Base-by-base conservation (phyloP, 2,113 vertebrate genomes). In the Gasterosteus aculeatus region DNA sequence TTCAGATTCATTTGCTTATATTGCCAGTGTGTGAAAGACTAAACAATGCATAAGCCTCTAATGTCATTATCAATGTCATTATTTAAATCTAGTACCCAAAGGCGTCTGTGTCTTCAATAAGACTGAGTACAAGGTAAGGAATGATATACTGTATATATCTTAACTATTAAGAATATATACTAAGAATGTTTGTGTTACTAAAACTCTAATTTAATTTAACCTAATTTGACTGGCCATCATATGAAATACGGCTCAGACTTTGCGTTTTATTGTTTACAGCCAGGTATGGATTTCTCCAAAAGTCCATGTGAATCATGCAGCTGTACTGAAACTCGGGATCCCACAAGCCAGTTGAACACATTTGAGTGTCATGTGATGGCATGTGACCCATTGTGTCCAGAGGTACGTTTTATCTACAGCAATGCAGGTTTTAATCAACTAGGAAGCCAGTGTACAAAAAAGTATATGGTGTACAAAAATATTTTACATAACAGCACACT, bases 81-180 rank as follows among this genome's bases (percentile, higher is more conserved):
- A 47, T 53, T 80, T 81, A 64, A 19, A 47, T 86, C 31, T 84
- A 97, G 96, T 19, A 54, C 77, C 33, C 73, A 91, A 92, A 81
- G 5, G 5, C 0, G 80, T 87, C 22, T 97, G 96, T 81, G 81
- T 95, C 77, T 77, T 89, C 69, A 93, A 94, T 22, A 57, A 77
- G 7, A 92, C 78, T 3, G 72, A 87, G 10, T 94, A 94, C 71
- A 66, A 1, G 94, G 96, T 96, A 81, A 94, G 88, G 26, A 69
- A n/a, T n/a, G n/a, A 33, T 51, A 12, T 59, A 14, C 16, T 35
- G 14, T 35, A 51, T 42, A 11, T 31, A 26, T 70, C 49, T 26
- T 35, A n/a, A 19, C 3, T 42, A 3, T 56, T 18, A 26, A 29
- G 1, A 5, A 6, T 42, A 53, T 29, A 38, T 38, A 6, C 4